Percentiles rank a stretch among this genome's conserved stretches.
phyloP scores from a whole-genome alignment of 1,140 invertebrate genomes.

The Contarinia nasturtii region DNA sequence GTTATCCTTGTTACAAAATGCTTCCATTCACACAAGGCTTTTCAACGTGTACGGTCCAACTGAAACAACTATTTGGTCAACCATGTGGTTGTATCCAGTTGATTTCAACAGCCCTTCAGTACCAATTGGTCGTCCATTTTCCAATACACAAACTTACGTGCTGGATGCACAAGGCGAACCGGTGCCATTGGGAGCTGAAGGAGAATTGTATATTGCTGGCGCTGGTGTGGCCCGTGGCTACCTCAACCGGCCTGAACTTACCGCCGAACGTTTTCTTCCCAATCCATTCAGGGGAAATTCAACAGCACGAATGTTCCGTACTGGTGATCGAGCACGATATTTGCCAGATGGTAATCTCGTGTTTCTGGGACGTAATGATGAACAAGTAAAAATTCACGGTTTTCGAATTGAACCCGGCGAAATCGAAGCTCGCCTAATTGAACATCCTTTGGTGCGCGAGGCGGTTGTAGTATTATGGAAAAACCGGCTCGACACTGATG shows the following conservation, averaged over 20 bases:
- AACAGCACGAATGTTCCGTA: background rate
- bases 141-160: background rate
- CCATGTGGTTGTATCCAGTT: background rate
- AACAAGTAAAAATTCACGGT: background rate
- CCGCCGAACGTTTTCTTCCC: too few species aligned
- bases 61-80: background rate
- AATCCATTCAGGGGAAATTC: background rate
- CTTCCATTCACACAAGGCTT: too few species aligned
- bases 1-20: too few species aligned
- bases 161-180: background rate
- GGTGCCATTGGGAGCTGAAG: too few species aligned
- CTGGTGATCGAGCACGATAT: too few species aligned
- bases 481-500: too few species aligned
- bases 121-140: background rate
- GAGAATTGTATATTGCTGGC: too few species aligned
- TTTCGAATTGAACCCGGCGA: background rate
- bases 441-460: too few species aligned
- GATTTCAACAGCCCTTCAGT: background rate
- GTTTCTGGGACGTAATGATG: background rate
- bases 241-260: too few species aligned
- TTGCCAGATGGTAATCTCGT: background rate
- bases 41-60: background rate
- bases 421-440: too few species aligned
- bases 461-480: too few species aligned
- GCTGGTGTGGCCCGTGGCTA: too few species aligned